These are phyloP conservation scores for Drosophila varians DNA, from an alignment of 1,140 invertebrate genomes.

Conservation along the genomic window DNA sequence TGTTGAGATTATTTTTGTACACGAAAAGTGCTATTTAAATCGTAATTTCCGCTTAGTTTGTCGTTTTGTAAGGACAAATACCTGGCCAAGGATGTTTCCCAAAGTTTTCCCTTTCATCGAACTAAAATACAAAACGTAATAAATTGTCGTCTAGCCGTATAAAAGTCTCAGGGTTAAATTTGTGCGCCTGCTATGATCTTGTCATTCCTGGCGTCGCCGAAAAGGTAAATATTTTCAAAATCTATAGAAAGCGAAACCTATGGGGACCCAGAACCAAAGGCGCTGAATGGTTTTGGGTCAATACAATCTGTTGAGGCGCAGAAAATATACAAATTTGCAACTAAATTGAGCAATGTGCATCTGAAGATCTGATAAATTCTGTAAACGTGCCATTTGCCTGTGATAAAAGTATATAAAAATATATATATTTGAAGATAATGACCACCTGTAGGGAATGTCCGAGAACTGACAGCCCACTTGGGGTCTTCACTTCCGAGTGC, in stretches of 20 bases:
- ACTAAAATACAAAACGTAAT: constrained; percentile 14
- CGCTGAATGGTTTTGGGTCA: constrained; percentile 30
- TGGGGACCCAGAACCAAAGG: constrained; percentile 5
- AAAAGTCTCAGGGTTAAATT: constrained; percentile 36
- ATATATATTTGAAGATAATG: constrained; percentile 4
- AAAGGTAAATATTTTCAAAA: constrained; percentile 7
- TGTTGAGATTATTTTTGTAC: no score
- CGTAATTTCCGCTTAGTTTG: background rate
- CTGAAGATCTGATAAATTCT: background rate
- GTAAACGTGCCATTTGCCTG: background rate
- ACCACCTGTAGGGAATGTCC: constrained; percentile 9
- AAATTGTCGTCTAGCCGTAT: constrained; percentile 20
- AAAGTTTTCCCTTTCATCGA: constrained; percentile 60
- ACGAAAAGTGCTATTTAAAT: constrained; percentile 9
- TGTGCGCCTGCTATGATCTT: constrained; percentile 48
- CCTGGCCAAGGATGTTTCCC: constrained; percentile 4
- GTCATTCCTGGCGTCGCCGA: constrained; percentile 48
- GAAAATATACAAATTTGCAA: constrained; percentile 9
- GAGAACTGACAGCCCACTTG: constrained; percentile 7
- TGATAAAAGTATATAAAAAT: background rate
- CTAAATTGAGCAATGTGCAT: constrained; percentile 29
- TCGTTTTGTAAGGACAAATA: background rate
- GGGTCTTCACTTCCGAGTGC: background rate
- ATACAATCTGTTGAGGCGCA: constrained; percentile 4
- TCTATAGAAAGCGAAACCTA: constrained; percentile 34